Evolutionary conservation across 1,140 invertebrate genomes (phyloP), one percentile per base, ranked within the genome.

Genomic region (Apis cerana): DNA sequence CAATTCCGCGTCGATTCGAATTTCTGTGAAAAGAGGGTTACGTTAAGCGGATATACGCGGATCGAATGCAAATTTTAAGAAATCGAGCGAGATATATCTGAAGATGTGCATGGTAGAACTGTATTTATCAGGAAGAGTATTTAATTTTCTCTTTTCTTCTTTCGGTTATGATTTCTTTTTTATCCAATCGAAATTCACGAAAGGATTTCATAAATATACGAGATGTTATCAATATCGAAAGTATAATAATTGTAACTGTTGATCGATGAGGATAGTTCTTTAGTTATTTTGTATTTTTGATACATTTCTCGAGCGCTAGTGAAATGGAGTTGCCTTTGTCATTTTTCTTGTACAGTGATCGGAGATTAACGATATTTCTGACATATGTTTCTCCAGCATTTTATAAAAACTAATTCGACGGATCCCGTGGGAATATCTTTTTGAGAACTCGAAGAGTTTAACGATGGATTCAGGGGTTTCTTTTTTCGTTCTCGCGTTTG

Each of bases 311-410:
- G 33, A 43, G n/a, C n/a, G n/a, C n/a, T n/a, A n/a, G 33, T 43
- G 33, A 43, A 43, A 43, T 43, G 33, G 33, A 43, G 33, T 43
- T 43, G 0, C 5, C 33, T n/a, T n/a, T 43, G 5, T 43, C 4
- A 56, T 78, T 74, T 80, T 65, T 52, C 23, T 65, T 74, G 70
- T 80, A 33, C 61, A 21, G 11, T 50, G 21, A 21, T 74, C 15
- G 50, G 12, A 27, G n/a, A 27, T 50, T 2, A 33, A 7, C 56
- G 69, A 65, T 62, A 27, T 69, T 65, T 80, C 58, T 65, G 69
- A 80, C 21, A 21, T 3, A 27, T 61, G 78, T 75, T 80, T 52
- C 48, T 80, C 62, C 27, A 58, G 17, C 79, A 15, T 65, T 80
- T 64, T 21, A 43, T 50, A 11, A 48, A 19, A 54, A 52, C 54